A percentile compares a stretch with the other conserved stretches of the same genome.
These are phyloP conservation scores for Cydia amplana DNA, from an alignment of 1,140 invertebrate genomes.

Conservation along the genomic window DNA sequence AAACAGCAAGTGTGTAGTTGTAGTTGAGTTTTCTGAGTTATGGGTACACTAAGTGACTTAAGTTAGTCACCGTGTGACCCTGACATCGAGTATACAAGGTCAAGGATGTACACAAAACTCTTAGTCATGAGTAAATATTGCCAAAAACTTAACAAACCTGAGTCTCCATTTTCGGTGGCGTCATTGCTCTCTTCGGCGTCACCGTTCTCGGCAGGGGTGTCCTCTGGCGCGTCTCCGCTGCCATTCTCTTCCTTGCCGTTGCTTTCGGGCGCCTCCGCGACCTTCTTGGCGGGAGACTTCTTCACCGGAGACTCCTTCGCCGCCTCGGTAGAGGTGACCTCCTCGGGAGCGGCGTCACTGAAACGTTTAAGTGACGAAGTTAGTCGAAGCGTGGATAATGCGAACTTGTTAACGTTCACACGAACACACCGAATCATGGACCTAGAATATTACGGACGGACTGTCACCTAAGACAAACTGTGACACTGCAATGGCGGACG, in stretches of 20 bases:
- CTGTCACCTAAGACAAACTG: too few species aligned
- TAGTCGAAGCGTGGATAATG: slow-evolving; percentile 7
- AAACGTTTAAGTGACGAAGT: slow-evolving; percentile 40
- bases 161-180: slow-evolving; percentile 82
- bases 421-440: too few species aligned
- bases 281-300: slow-evolving; percentile 74
- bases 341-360: slow-evolving; percentile 68
- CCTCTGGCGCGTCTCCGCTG: slow-evolving; percentile 66
- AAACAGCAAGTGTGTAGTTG: too few species aligned
- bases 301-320: slow-evolving; percentile 74
- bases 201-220: slow-evolving; percentile 77
- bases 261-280: slow-evolving; percentile 76
- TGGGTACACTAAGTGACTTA: background rate
- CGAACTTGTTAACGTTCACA: background rate
- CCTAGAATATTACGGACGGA: too few species aligned
- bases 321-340: slow-evolving; percentile 67
- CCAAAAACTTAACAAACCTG: slow-evolving; percentile 64
- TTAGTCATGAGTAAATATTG: slow-evolving; percentile 7
- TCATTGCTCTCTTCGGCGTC: slow-evolving; percentile 81
- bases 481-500: too few species aligned
- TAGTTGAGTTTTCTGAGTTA: background rate
- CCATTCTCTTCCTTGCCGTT: slow-evolving; percentile 81
- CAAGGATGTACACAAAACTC: background rate
- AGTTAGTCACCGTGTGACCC: background rate
- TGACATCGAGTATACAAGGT: background rate